phyloP scores from a whole-genome alignment of 2,113 vertebrate genomes.

The Oreotrochilus melanogaster region DNA sequence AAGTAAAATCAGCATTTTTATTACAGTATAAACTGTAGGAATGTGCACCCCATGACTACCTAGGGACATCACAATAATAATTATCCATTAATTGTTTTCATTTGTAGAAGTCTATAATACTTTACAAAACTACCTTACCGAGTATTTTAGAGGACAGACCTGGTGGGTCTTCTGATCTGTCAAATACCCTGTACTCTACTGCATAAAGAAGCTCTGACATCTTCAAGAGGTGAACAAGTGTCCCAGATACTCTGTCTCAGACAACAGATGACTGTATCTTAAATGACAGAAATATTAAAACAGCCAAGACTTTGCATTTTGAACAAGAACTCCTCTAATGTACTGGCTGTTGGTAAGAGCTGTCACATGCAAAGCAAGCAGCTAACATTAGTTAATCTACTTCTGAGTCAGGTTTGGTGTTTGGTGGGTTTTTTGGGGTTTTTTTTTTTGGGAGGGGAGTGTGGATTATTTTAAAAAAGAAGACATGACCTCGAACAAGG shows the following conservation, averaged over 20 bases:
- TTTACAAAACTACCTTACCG: neutral
- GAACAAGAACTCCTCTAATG: neutral
- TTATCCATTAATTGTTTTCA: neutral
- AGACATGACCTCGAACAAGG: neutral
- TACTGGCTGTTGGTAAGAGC: fast-evolving
- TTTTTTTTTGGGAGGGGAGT: too few species aligned
- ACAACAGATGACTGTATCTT: neutral
- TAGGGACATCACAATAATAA: neutral
- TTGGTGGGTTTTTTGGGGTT: too few species aligned
- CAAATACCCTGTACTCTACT: neutral
- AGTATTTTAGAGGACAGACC: neutral
- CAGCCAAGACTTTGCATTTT: neutral
- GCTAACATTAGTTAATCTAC: neutral
- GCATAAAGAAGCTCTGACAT: neutral
- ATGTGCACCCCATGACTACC: neutral
- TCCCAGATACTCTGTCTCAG: neutral
- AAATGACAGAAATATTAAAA: neutral
- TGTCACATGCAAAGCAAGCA: neutral
- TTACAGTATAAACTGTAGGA: neutral
- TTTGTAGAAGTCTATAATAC: neutral
- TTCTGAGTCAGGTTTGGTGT: neutral
- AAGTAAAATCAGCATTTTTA: neutral
- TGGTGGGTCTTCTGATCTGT: neutral
- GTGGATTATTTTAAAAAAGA: neutral
- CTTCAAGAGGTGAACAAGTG: neutral